Base-by-base conservation (phyloP, 1,140 invertebrate species). In the Scaptomyza montana region DNA sequence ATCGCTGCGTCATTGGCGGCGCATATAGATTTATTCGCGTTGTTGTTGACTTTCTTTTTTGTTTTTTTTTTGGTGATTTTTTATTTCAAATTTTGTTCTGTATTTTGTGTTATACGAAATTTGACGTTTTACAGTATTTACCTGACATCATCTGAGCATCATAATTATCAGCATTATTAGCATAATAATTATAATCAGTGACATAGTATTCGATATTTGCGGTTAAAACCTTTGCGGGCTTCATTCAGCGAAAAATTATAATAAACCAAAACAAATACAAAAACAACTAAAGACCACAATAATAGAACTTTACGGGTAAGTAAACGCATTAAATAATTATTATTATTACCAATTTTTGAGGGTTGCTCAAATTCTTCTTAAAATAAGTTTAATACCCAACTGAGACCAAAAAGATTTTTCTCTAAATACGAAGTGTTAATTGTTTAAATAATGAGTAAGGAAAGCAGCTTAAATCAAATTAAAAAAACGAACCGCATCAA, bases 141-240 rank as follows among this genome's bases (percentile, higher is more conserved):
- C 81, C 82, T 85, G 81, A 74, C 74, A 77, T 68, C 76, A 78
- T 64, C 28, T 21, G 30, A 19, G 41, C 39, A 39, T 67, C 54
- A 56, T 47, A 56, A 28, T 30, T 45, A 57, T 41, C 51, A 21
- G 57, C 47, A 69, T 33, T 39, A 65, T 50, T 46, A 57, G 36
- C 36, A 57, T 30, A 56, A 56, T 72, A 50, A 62, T 51, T 50
- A 68, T 51, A 55, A 61, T 49, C 62, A 56, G 51, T 41, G 33
- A 49, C 62, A 55, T 28, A 51, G 61, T 43, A 43, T n/a, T 85
- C 80, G 66, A 39, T 30, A 65, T 70, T 82, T 86, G 81, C 82
- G 81, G 81, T 87, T 86, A 50, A 69, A 73, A 82, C 78, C 67
- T 78, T 86, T 81, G 63, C 78, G 78, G 82, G 78, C 74, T 78